Base-by-base conservation (phyloP, 1,140 invertebrate genomes). In the Bradynema listronoti region DNA sequence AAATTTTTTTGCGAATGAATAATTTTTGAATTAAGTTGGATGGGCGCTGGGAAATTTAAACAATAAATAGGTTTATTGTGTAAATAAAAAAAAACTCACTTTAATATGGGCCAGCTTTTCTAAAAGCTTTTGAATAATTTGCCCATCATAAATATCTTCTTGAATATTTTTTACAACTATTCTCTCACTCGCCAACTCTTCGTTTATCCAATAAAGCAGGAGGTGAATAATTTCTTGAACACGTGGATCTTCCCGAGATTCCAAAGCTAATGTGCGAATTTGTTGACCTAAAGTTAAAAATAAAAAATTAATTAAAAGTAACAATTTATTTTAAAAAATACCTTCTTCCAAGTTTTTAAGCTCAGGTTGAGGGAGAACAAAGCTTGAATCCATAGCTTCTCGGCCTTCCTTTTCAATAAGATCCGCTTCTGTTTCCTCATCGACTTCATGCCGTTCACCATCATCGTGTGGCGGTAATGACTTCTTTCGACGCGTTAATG, bases 71-170 rank as follows among this genome's bases (percentile, higher is more conserved):
- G n/a, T n/a, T n/a, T n/a, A n/a, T n/a, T n/a, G n/a, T n/a, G n/a
- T n/a, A n/a, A n/a, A n/a, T n/a, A n/a, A n/a, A n/a, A n/a, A n/a
- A n/a, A n/a, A n/a, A n/a, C n/a, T n/a, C n/a, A n/a, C 60, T 47
- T 71, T 74, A 39, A 77, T 73, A 16, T 77, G 68, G 3, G 74
- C 72, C 46, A 77, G 63, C 75, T 76, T 81, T 87, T 87, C 87
- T 68, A 95, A 83, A 6, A 99, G 80, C 81, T 97, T 97, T 78
- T 97, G 93, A 14, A 98, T 81, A 58, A 96, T 88, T 82, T 97
- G 94, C 7, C 94, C 94, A 84, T 98, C 94, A 80, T 95, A 98
- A 52, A 99, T 81, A 83, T 99, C 94, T 80, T 97, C 91, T 57
- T 90, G 88, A 39, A 98, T 86, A 73, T 92, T 86, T 79, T 95